Conservation (phyloP, 2,113 vertebrate species). For the Callipepla californica region DNA sequence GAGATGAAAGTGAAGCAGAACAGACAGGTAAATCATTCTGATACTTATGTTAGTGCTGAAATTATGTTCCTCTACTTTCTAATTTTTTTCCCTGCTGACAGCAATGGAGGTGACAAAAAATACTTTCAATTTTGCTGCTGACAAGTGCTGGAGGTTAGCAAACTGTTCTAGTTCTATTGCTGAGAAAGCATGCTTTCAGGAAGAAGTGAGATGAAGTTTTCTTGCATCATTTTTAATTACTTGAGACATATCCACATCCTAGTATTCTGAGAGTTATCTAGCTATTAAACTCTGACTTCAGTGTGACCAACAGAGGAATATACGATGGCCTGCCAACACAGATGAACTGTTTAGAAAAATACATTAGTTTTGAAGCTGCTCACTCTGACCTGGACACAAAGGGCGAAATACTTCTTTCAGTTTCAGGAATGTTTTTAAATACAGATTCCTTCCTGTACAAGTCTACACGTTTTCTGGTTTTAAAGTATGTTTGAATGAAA, state of each 20-base stretch:
- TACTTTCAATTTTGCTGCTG: constrained; percentile 73
- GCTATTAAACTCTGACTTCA: not conserved
- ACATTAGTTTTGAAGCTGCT: not conserved
- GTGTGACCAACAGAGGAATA: not conserved
- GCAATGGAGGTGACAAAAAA: constrained; percentile 74
- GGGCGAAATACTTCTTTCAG: not conserved
- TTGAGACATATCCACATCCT: not conserved
- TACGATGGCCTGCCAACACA: not conserved
- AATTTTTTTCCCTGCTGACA: constrained; percentile 59
- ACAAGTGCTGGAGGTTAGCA: constrained; percentile 57
- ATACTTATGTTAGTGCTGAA: constrained; percentile 79
- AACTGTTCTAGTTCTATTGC: constrained; percentile 36
- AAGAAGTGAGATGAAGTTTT: constrained; percentile 6
- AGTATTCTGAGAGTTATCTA: not conserved
- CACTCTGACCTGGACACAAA: not conserved
- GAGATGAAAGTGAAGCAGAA: constrained; percentile 77
- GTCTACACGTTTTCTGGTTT: not conserved
- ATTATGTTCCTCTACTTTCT: constrained; percentile 70
- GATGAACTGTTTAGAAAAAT: not conserved
- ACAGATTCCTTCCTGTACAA: not conserved
- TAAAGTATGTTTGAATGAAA: not conserved
- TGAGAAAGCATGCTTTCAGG: constrained; percentile 53
- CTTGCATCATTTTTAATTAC: constrained; percentile 40
- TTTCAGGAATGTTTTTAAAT: not conserved
- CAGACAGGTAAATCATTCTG: constrained; percentile 80